Percentiles rank a stretch among this genome's conserved stretches.
These are phyloP conservation scores for Gandaritis pyraliata DNA, from an alignment of 2,888 invertebrate genomes.

Conservation along the genomic window DNA sequence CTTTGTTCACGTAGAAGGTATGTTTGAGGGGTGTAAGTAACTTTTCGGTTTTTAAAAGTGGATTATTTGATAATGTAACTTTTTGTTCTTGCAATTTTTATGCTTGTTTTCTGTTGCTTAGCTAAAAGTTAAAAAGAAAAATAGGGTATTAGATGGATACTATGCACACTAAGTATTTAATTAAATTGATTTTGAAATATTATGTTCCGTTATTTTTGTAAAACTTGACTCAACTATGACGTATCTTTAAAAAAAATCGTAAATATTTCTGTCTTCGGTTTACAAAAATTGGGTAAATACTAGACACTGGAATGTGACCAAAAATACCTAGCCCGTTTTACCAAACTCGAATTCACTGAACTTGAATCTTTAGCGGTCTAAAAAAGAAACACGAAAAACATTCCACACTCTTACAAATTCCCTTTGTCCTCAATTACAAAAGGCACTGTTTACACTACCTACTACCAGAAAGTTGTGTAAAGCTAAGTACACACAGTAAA, in stretches of 20 bases:
- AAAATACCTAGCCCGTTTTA: no score
- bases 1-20: slow-evolving; percentile 55
- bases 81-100: not conserved
- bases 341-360: no score
- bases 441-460: not conserved
- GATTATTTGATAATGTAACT: slow-evolving; percentile 9
- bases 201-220: no score
- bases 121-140: no score
- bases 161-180: no score
- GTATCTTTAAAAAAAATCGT: no score
- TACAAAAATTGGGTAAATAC: no score
- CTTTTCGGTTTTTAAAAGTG: slow-evolving; percentile 9
- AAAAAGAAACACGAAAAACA: not conserved
- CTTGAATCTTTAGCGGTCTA: not conserved
- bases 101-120: not conserved
- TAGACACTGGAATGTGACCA: no score
- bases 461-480: slow-evolving; percentile 14
- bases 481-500: slow-evolving; percentile 39
- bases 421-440: slow-evolving; percentile 1
- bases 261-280: no score
- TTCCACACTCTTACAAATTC: not conserved
- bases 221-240: no score
- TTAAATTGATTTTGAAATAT: no score
- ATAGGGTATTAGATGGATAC: no score
- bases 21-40: slow-evolving; percentile 52